phyloP scores from a whole-genome alignment of 2,113 vertebrate species.

The Gambusia affinis region DNA sequence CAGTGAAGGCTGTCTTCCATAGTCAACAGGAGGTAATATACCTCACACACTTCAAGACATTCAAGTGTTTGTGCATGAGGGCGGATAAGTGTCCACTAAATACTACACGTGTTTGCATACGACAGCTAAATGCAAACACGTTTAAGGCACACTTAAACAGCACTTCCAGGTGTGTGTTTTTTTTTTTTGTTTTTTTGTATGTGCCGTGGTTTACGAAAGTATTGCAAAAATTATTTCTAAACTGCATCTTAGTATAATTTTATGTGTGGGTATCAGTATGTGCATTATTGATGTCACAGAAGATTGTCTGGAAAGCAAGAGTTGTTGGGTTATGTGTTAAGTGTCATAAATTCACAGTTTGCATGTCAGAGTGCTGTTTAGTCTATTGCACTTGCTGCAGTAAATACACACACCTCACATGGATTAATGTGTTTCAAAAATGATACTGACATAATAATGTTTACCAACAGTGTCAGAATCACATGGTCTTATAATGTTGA shows the following conservation, averaged over 20 bases:
- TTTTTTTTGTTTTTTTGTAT: background rate
- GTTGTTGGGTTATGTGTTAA: background rate
- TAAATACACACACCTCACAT: background rate
- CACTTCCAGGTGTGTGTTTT: background rate
- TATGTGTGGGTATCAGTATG: too few relatives aligned
- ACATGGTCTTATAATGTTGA: background rate
- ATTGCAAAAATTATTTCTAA: too few relatives aligned
- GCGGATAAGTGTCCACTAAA: constrained; percentile 21
- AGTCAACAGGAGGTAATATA: constrained; percentile 14
- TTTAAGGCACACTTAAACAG: background rate
- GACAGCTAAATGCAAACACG: background rate
- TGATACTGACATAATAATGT: background rate
- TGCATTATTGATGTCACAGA: too few relatives aligned
- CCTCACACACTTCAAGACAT: constrained; percentile 34
- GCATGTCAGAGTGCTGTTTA: background rate
- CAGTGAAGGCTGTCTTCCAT: constrained; percentile 5
- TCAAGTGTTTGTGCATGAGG: constrained; percentile 41
- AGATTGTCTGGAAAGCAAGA: too few relatives aligned
- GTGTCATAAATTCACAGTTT: background rate
- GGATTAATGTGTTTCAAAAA: too few relatives aligned
- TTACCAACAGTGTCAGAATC: background rate
- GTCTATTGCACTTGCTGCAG: background rate
- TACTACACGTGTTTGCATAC: constrained; percentile 41
- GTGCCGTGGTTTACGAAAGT: background rate
- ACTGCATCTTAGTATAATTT: too few relatives aligned